phyloP scores from a whole-genome alignment of 2,797 vertebrate genomes.

The Myotis pilosus region DNA sequence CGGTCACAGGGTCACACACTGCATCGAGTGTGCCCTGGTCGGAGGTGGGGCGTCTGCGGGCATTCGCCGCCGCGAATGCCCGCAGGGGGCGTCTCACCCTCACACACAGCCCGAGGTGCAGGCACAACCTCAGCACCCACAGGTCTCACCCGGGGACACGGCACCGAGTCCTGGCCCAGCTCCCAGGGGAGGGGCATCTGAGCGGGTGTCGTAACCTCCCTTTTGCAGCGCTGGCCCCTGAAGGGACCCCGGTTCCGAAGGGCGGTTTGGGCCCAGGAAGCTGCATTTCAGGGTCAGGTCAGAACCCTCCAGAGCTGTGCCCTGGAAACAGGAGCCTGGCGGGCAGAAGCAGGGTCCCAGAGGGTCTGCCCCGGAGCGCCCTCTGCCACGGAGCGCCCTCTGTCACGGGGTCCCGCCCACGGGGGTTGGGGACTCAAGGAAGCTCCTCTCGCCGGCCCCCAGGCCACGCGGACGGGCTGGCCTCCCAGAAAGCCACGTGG shows the following conservation, averaged over 20 bases:
- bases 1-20: not conserved
- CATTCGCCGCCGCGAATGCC: too few relatives aligned
- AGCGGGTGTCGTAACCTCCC: accelerated
- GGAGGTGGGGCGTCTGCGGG: accelerated
- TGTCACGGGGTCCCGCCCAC: accelerated
- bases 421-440: not conserved
- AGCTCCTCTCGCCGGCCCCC: not conserved
- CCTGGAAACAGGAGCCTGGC: not conserved
- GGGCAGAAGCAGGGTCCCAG: not conserved
- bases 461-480: not conserved
- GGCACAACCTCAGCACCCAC: not conserved
- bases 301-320: accelerated
- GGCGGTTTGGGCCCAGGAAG: not conserved
- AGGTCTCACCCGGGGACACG: accelerated
- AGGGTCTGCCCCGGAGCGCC: not conserved
- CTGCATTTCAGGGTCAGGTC: not conserved
- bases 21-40: accelerated
- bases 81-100: too few relatives aligned
- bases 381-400: not conserved
- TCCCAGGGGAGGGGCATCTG: not conserved
- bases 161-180: not conserved
- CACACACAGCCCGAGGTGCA: not conserved
- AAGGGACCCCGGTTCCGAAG: not conserved
- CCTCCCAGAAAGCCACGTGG: not conserved
- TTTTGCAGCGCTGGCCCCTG: not conserved